Conservation (phyloP, 2,888 invertebrate species). For the Tortrix viridana region DNA sequence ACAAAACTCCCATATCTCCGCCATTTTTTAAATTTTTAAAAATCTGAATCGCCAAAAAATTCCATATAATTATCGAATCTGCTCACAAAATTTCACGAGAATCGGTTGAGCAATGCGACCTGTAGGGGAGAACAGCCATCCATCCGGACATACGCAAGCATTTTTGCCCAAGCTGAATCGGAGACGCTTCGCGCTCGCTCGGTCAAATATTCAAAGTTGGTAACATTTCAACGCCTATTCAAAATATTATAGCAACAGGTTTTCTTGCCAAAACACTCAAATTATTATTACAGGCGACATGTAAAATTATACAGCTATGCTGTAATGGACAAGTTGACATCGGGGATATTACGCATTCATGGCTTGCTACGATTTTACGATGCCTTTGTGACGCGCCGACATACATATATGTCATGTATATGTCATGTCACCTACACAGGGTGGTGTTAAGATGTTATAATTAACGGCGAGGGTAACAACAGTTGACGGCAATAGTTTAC, state of each 20-base stretch:
- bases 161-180: too few species aligned
- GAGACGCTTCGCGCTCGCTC: too few species aligned
- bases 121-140: too few species aligned
- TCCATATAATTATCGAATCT: too few species aligned
- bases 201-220: too few species aligned
- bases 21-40: too few species aligned
- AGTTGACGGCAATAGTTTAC: too few species aligned
- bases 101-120: too few species aligned
- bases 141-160: too few species aligned
- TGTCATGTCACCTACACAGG: neutral
- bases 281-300: neutral
- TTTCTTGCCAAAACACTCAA: neutral
- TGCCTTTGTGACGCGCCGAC: conserved; percentile 33
- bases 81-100: too few species aligned
- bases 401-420: conserved; percentile 17
- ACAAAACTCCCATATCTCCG: too few species aligned
- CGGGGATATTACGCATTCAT: conserved; percentile 50
- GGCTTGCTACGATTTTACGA: conserved; percentile 45
- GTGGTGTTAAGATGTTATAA: neutral
- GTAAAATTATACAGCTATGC: neutral
- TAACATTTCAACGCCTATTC: neutral
- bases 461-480: neutral
- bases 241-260: conserved; percentile 8
- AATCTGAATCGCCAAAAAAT: too few species aligned
- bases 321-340: conserved; percentile 16